Evolutionary conservation across 2,888 invertebrate genomes (phyloP), one percentile per base, ranked within the genome.

Genomic region (Antitype chi): DNA sequence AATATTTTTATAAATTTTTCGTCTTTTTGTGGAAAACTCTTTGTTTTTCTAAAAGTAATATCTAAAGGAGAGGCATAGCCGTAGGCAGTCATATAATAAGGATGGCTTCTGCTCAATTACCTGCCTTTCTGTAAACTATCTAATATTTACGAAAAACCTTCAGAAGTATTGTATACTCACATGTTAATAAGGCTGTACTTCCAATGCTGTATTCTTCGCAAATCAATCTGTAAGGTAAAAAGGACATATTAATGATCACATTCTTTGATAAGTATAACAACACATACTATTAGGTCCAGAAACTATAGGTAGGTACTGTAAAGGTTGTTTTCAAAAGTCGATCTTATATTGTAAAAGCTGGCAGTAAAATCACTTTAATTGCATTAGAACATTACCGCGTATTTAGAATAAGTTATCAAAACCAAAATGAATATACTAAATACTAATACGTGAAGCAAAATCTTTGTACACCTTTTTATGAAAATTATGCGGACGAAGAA

Each of bases 211-310:
- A 60, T 53, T 74, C n/a, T 70, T 74, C 59, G 11, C 28, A 68
- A 77, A 78, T 70, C 70, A 72, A 89, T 73, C 90, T 90, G 90
- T 57, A 89, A 88, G 59, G 73, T 38, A 86, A 74, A 76, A 80
- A 74, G 62, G 66, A n/a, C 55, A 15, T 0, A 23, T 84, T 43
- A 59, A 25, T 76, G 15, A 63, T 38, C 0, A 38, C 0, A n/a
- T 43, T 1, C 69, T 66, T 20, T 52, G 52, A 4, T 60, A 32
- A 32, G 4, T 32, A 32, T 32, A 32, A 32, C 32, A 32, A 32
- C 32, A 32, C 32, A 32, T 32, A 32, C 2, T 32, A 32, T 32
- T 32, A 32, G 32, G 32, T 32, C 32, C 32, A 32, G 32, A 32
- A 32, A 32, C 2, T 32, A 32, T 32, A 32, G 32, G 4, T 32